Evolutionary conservation across 2,113 vertebrate species (phyloP).

Genomic region (Psilopogon haemacephalus): DNA sequence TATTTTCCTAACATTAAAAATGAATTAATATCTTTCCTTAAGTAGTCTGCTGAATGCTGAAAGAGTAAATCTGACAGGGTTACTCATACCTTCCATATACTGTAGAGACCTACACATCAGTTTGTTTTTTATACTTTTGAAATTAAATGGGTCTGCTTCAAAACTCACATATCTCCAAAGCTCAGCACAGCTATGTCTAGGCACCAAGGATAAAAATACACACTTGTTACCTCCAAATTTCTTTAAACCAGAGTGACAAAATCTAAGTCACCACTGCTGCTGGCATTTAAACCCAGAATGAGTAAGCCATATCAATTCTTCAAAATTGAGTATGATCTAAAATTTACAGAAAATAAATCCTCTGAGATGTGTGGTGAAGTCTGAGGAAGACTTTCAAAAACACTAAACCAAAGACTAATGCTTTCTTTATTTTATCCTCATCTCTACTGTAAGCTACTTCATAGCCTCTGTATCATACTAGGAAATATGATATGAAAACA

Average conservation of each 20-base stretch:
- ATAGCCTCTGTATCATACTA: neutral
- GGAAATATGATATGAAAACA: neutral
- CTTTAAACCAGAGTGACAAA: neutral
- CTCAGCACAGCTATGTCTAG: neutral
- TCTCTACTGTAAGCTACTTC: neutral
- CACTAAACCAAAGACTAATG: neutral
- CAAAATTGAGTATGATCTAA: neutral
- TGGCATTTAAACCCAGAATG: neutral
- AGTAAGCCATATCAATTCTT: neutral
- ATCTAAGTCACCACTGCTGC: neutral
- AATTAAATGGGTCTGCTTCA: conserved; percentile 42
- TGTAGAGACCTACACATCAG: conserved; percentile 24
- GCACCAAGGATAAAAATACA: neutral
- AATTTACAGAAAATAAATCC: neutral
- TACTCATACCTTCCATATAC: conserved; percentile 59
- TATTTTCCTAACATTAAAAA: conserved; percentile 86
- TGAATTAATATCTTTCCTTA: conserved; percentile 81
- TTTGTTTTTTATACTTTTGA: conserved; percentile 47
- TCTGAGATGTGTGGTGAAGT: neutral
- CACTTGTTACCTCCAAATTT: neutral
- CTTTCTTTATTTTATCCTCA: neutral
- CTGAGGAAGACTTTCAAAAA: neutral
- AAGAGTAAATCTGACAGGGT: conserved; percentile 72
- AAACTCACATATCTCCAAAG: neutral
- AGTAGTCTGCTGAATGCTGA: conserved; percentile 74